These are phyloP conservation scores for Bombus turneri DNA, from an alignment of 1,140 invertebrate species.

Conservation along the genomic window DNA sequence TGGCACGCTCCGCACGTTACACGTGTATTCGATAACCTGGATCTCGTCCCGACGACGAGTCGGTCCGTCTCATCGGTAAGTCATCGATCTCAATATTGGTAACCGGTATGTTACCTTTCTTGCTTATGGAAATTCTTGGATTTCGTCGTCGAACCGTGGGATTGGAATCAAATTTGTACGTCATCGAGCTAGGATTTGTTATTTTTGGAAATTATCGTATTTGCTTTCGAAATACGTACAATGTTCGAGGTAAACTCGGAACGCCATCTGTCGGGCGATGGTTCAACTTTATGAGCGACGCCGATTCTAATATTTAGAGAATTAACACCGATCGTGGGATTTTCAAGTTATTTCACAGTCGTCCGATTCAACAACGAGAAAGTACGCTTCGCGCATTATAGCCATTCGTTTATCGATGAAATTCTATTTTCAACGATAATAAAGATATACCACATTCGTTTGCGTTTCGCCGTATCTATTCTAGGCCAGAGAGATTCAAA, in stretches of 20 bases:
- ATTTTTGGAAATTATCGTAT: not conserved
- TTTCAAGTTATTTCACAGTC: not conserved
- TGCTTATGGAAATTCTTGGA: too few relatives aligned
- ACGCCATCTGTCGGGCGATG: slow-evolving; percentile 55
- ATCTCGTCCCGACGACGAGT: slow-evolving; percentile 73
- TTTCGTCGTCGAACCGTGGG: not conserved
- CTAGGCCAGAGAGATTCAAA: not conserved
- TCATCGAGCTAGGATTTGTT: slow-evolving; percentile 1
- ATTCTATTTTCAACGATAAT: not conserved
- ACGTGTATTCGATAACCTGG: slow-evolving; percentile 71
- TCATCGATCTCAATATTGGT: slow-evolving; percentile 17
- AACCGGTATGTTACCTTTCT: not conserved
- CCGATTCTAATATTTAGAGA: not conserved
- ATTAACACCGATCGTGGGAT: not conserved
- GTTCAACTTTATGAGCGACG: not conserved
- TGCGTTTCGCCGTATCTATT: not conserved
- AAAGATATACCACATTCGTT: not conserved
- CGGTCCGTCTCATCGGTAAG: slow-evolving; percentile 77
- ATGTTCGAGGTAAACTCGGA: not conserved
- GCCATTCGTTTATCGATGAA: too few relatives aligned
- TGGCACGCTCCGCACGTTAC: slow-evolving; percentile 4
- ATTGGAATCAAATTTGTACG: too few relatives aligned
- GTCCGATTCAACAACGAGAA: too few relatives aligned
- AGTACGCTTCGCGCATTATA: too few relatives aligned
- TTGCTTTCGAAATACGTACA: not conserved